phyloP scores from a whole-genome alignment of 2,888 invertebrate genomes.

The Papilio gigon region DNA sequence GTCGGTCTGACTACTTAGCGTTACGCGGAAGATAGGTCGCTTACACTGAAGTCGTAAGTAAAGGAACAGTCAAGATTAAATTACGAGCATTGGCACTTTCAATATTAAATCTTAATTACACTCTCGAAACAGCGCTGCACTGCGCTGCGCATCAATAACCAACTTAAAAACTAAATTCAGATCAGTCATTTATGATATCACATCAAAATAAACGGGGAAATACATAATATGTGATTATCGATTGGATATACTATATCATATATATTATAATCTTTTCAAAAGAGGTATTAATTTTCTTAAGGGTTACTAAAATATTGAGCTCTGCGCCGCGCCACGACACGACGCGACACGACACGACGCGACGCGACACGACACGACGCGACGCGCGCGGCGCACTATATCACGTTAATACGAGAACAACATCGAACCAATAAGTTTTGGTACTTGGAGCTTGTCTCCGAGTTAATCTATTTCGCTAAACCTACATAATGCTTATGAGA shows the following conservation, averaged over 20 bases:
- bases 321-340: conserved; percentile 79
- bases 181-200: conserved; percentile 85
- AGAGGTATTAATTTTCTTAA: conserved; percentile 83
- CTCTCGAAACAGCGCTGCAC: conserved; percentile 82
- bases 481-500: conserved; percentile 83
- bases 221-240: conserved; percentile 79
- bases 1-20: conserved; percentile 61
- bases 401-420: conserved; percentile 82
- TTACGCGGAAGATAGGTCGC: conserved; percentile 64
- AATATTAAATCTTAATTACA: conserved; percentile 82
- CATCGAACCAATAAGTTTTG: conserved; percentile 81
- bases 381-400: conserved; percentile 78
- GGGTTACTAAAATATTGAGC: conserved; percentile 83
- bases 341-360: too few species aligned
- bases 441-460: conserved; percentile 78
- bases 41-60: conserved; percentile 72
- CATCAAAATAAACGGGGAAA: conserved; percentile 84
- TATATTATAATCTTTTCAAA: conserved; percentile 80
- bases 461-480: conserved; percentile 81
- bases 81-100: conserved; percentile 84
- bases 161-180: conserved; percentile 84
- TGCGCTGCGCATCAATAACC: conserved; percentile 83
- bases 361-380: too few species aligned
- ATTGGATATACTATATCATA: conserved; percentile 79
- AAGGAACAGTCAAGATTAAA: conserved; percentile 82